Evolutionary conservation across 2,113 vertebrate genomes (phyloP).

Genomic region (Synchiropus splendidus): DNA sequence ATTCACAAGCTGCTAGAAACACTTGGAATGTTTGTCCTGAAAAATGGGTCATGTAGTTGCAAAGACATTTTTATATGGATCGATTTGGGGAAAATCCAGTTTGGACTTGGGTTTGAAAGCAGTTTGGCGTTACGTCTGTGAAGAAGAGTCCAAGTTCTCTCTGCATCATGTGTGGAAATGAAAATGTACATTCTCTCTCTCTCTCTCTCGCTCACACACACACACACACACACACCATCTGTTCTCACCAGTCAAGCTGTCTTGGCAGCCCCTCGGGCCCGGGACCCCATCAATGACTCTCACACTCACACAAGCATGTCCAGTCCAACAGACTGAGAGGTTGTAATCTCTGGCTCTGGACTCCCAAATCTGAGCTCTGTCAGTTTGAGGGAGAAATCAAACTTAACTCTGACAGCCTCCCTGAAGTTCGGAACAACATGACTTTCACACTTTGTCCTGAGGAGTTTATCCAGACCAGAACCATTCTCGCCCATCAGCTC

Average conservation of each 20-base stretch:
- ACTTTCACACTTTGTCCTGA: too few relatives aligned
- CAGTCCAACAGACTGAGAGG: constrained; percentile 13
- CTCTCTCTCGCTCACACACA: background rate
- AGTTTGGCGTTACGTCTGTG: background rate
- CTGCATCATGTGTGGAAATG: background rate
- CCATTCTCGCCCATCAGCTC: too few relatives aligned
- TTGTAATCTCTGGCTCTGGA: constrained; percentile 16
- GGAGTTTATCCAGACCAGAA: too few relatives aligned
- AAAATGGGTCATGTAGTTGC: background rate
- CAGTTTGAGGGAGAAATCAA: background rate
- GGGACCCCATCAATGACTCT: constrained; percentile 35
- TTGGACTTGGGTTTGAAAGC: too few relatives aligned
- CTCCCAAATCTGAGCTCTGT: constrained; percentile 7
- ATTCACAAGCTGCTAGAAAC: background rate
- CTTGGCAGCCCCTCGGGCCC: constrained; percentile 44
- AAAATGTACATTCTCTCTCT: constrained; percentile 1
- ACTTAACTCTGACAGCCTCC: too few relatives aligned
- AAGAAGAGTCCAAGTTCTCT: background rate
- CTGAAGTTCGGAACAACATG: too few relatives aligned
- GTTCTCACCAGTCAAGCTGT: constrained; percentile 56
- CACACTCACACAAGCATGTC: constrained; percentile 3
- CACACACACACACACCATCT: constrained; percentile 40
- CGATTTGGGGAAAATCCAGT: background rate
- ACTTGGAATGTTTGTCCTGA: background rate
- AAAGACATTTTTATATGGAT: background rate